Evolutionary conservation across 2,888 invertebrate genomes (phyloP), one percentile per base, ranked within the genome.

Genomic region (Bruchidius siliquastri): DNA sequence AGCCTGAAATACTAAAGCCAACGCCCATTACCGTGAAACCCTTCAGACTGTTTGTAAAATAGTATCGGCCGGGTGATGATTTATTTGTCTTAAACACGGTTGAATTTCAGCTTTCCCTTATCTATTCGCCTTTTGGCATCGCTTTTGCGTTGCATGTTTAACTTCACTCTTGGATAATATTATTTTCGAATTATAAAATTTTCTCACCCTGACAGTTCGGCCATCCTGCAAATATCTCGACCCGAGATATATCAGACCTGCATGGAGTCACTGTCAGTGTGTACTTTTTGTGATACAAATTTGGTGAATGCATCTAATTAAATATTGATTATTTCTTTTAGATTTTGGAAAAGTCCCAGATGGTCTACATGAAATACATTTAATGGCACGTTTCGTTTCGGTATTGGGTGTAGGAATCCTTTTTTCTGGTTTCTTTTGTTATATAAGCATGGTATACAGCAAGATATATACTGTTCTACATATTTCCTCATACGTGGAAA

Each of bases 281-380:
- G 79, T 79, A 21, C 70, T 68, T 72, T 78, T 78, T 21, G 70
- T 74, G 0, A 76, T 18, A 21, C 69, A 67, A 77, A 76, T 72
- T 76, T 77, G 4, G 76, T 75, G 30, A 72, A 75, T 0, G 72
- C 74, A 49, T 73, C 73, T 32, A 6, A 73, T 75, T 20, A 75
- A 70, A 21, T 75, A 73, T 8, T 2, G 13, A 73, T 86, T 85
- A n/a, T 81, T 81, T 0, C 73, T 78, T 18, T 77, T 80, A 67
- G 81, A 83, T n/a, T 78, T 81, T 4, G 82, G 79, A 75, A 87
- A 87, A 13, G 86, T 2, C 86, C 86, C 4, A 87, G 74, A 76
- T 87, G 87, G 76, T 87, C 87, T 0, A 77, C 72, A 73, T 76
- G 77, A 21, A 76, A 71, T 1, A 71, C 74, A 26, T 71, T 13